A percentile compares a stretch with the other conserved stretches of the same genome.
phyloP scores from a whole-genome alignment of 2,888 invertebrate species.

The Julus scanicus region DNA sequence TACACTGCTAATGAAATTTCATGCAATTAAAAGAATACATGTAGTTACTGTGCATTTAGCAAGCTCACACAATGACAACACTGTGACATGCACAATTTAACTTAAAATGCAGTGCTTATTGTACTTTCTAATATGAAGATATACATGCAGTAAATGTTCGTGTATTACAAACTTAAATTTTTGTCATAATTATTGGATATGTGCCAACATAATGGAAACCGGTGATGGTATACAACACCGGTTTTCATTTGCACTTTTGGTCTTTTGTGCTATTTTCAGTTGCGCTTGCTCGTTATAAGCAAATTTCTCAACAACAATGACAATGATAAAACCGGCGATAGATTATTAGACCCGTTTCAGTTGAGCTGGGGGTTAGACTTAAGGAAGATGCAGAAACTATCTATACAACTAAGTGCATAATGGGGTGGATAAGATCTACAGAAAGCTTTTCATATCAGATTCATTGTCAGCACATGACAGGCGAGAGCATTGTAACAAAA shows the following conservation, averaged over 20 bases:
- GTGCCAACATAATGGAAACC: slow-evolving; percentile 5
- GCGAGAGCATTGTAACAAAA: neutral
- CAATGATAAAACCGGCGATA: neutral
- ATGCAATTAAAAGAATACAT: no score
- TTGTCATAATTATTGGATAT: slow-evolving; percentile 18
- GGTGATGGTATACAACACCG: neutral
- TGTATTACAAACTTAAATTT: neutral
- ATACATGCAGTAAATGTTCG: no score
- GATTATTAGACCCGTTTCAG: neutral
- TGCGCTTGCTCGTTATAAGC: neutral
- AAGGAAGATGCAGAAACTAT: neutral
- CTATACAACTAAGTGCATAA: neutral
- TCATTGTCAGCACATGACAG: neutral
- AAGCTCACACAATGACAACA: no score
- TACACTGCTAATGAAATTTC: no score
- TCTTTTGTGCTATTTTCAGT: neutral
- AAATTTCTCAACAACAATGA: neutral
- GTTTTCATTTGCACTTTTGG: slow-evolving; percentile 16
- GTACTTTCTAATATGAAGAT: no score
- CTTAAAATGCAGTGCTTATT: neutral
- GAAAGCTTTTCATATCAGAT: slow-evolving; percentile 20
- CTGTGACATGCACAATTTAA: neutral
- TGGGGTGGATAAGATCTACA: neutral
- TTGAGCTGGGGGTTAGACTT: neutral
- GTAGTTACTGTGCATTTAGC: no score